phyloP scores from a whole-genome alignment of 2,113 vertebrate species.

The Gasterosteus aculeatus region DNA sequence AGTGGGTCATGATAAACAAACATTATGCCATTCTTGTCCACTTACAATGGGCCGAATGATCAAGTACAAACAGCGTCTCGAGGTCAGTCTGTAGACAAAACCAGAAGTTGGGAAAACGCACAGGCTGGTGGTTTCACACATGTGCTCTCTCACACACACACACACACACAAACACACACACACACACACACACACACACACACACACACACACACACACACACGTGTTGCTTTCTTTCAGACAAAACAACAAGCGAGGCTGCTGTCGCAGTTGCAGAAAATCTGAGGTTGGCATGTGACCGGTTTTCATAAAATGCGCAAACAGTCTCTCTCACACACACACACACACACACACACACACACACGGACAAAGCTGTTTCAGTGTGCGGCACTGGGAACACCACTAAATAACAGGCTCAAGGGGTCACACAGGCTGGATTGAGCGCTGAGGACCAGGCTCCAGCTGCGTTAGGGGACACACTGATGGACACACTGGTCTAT shows the following conservation, averaged over 20 bases:
- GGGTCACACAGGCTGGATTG: constrained; percentile 63
- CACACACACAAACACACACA: constrained; percentile 10
- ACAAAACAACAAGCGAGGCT: constrained; percentile 63
- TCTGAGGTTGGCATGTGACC: constrained; percentile 51
- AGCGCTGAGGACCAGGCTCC: constrained; percentile 38
- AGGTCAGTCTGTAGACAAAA: constrained; percentile 66
- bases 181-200: constrained; percentile 29
- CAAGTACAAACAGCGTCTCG: constrained; percentile 49
- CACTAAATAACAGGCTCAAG: constrained; percentile 54
- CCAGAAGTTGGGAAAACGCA: constrained; percentile 62
- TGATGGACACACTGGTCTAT: constrained; percentile 12
- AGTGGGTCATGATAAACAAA: constrained; percentile 46
- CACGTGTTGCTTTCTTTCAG: constrained; percentile 27
- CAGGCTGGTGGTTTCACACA: constrained; percentile 26
- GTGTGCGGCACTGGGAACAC: constrained; percentile 30
- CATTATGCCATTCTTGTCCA: constrained; percentile 48
- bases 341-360: constrained; percentile 19
- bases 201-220: constrained; percentile 30
- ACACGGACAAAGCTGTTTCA: constrained; percentile 36
- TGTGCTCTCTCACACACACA: constrained; percentile 29
- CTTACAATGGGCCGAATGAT: constrained; percentile 59
- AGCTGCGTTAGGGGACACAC: constrained; percentile 43
- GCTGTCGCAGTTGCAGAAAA: constrained; percentile 39
- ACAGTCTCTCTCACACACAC: background rate
- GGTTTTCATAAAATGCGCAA: constrained; percentile 23